Evolutionary conservation across 2,888 invertebrate genomes (phyloP), one percentile per base, ranked within the genome.

Genomic region (Tachina fera): DNA sequence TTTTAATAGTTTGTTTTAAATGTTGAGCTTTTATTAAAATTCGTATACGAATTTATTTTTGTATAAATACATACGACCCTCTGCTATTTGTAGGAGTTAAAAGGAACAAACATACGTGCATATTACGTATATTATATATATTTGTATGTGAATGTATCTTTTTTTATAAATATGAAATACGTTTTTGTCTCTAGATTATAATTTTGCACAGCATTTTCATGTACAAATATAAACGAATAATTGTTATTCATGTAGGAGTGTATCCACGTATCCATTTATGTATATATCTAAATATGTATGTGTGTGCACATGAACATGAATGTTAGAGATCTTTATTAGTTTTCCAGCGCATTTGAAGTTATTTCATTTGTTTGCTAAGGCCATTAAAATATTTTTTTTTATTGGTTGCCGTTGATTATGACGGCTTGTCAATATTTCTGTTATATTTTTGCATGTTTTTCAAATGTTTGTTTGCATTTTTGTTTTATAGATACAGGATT

Each of bases 391-490:
- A 60, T 31, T 43, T 80, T 63, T 67, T 47, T 63, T 74, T 47
- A 58, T 74, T 80, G 56, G 3, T 43, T 49, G 16, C n/a, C 51
- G 22, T 78, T 74, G 67, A 80, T 80, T 80, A 67, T 80, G 72
- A 60, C 51, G 67, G 51, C 41, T 43, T 74, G 67, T 80, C 80
- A 60, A 31, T 80, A 67, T 14, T 67, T 74, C 41, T 51, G 58
- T 74, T 60, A 80, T 60, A n/a, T 80, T 67, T 45, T 39, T 67
- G 31, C 16, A 74, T 51, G 65, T 67, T 65, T 22, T 43, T 43
- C 22, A 51, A 63, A 60, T 67, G 39, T 60, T 45, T 14, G 31
- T 31, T 31, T 6, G 31, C 31, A 43, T 51, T 60, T 51, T 51
- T 22, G 8, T 72, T 65, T 14, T 22, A 19, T 16, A 31, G 45